Evolutionary conservation across 2,113 vertebrate genomes (phyloP).

Genomic region (Hymenochirus boettgeri): DNA sequence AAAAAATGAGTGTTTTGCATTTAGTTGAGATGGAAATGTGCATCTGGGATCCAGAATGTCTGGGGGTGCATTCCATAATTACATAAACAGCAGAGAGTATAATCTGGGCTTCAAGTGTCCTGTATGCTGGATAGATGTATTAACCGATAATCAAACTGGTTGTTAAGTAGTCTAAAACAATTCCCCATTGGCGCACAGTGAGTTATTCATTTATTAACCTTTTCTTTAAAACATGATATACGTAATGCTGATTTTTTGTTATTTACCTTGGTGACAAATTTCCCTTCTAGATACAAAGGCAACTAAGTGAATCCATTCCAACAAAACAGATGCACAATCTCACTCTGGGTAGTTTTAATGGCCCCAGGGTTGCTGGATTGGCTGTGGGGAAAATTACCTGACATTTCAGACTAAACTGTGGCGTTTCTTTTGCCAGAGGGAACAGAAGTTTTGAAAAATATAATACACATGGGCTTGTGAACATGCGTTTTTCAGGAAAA

Average conservation of each 20-base stretch:
- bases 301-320: slow-evolving; percentile 6
- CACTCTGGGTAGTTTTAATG: slow-evolving; percentile 20
- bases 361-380: slow-evolving; percentile 20
- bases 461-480: slow-evolving; percentile 21
- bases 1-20: background rate
- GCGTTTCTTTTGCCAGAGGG: slow-evolving; percentile 13
- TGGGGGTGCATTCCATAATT: slow-evolving; percentile 13
- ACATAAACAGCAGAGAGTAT: slow-evolving; percentile 14
- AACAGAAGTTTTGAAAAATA: slow-evolving; percentile 18
- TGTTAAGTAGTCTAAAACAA: slow-evolving; percentile 19
- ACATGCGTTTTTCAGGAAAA: slow-evolving; percentile 8
- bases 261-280: slow-evolving; percentile 27
- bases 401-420: slow-evolving; percentile 22
- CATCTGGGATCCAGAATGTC: slow-evolving; percentile 7
- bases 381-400: slow-evolving; percentile 32
- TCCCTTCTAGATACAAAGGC: slow-evolving; percentile 35
- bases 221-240: slow-evolving; percentile 11
- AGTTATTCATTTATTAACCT: slow-evolving; percentile 28
- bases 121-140: slow-evolving; percentile 17
- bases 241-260: slow-evolving; percentile 6
- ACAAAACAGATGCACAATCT: slow-evolving; percentile 19
- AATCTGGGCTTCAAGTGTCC: background rate
- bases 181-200: background rate
- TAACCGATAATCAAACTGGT: slow-evolving; percentile 13
- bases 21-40: slow-evolving; percentile 9